Conservation (phyloP, 2,797 vertebrate species). For the Pseudomugil gertrudae region DNA sequence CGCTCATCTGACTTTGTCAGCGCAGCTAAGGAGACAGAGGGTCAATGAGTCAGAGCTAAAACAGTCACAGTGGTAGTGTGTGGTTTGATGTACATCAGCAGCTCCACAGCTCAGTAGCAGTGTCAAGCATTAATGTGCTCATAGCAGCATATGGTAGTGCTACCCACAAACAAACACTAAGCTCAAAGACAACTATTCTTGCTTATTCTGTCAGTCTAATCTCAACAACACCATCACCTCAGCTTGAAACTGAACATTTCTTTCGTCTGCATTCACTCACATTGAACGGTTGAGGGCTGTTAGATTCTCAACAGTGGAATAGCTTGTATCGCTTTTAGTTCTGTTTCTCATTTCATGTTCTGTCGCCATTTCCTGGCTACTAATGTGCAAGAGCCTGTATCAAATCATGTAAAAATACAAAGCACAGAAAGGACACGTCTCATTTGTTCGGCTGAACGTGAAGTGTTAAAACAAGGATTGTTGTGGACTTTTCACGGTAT, state of each 20-base stretch:
- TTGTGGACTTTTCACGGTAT: constrained; percentile 36
- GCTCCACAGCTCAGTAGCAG: background rate
- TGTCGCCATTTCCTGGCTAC: constrained; percentile 34
- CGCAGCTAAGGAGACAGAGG: constrained; percentile 21
- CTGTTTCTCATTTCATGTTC: no score
- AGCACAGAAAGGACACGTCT: constrained; percentile 53
- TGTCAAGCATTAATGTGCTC: constrained; percentile 15
- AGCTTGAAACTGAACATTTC: constrained; percentile 29
- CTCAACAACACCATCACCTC: constrained; percentile 31
- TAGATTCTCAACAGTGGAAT: constrained; percentile 30
- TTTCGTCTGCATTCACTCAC: constrained; percentile 37
- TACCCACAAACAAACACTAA: background rate
- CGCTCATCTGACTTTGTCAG: constrained; percentile 17
- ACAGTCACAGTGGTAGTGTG: constrained; percentile 6
- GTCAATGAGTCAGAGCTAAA: constrained; percentile 31
- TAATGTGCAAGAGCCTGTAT: constrained; percentile 50
- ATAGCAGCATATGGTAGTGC: background rate
- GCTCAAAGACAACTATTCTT: constrained; percentile 16
- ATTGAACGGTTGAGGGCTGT: constrained; percentile 39
- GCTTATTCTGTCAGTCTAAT: constrained; percentile 22
- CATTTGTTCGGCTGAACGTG: constrained; percentile 54
- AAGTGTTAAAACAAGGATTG: constrained; percentile 45
- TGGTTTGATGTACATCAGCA: constrained; percentile 12
- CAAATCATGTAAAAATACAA: constrained; percentile 52
- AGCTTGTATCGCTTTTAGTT: no score